Conservation (phyloP, 2,888 invertebrate genomes). For the Brachynemurus nebulosus region DNA sequence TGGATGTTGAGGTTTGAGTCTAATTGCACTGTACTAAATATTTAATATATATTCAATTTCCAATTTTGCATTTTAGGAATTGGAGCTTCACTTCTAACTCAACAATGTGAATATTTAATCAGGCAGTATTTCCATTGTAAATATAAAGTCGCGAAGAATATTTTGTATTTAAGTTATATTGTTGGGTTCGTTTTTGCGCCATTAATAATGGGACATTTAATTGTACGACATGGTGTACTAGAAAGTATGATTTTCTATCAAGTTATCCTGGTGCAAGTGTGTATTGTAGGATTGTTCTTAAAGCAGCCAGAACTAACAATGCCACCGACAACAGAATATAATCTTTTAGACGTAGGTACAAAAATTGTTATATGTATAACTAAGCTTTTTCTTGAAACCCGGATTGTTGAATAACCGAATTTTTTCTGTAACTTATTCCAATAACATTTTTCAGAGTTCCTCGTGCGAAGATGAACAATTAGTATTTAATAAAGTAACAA, state of each 20-base stretch:
- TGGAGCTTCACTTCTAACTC: conserved; percentile 40
- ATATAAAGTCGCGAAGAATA: conserved; percentile 35
- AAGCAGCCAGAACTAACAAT: conserved; percentile 39
- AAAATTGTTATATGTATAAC: no score
- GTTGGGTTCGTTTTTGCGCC: conserved; percentile 40
- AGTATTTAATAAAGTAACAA: neutral
- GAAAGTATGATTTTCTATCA: conserved; percentile 43
- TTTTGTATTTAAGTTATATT: conserved; percentile 37
- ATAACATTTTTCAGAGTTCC: neutral
- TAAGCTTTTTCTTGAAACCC: no score
- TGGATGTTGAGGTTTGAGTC: no score
- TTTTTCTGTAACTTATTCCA: neutral
- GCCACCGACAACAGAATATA: conserved; percentile 34
- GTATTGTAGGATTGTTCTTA: conserved; percentile 37
- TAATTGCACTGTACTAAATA: no score
- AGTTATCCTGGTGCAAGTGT: conserved; percentile 42
- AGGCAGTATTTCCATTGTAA: conserved; percentile 44
- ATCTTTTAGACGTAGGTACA: conserved; percentile 26
- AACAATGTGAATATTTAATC: conserved; percentile 42
- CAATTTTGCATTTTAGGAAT: conserved; percentile 32
- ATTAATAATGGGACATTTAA: conserved; percentile 36
- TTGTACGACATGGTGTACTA: conserved; percentile 30
- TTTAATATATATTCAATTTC: neutral
- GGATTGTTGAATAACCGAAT: neutral
- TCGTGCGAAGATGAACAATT: conserved; percentile 3